phyloP scores from a whole-genome alignment of 2,797 vertebrate genomes.

The Eutrigla gurnardus region DNA sequence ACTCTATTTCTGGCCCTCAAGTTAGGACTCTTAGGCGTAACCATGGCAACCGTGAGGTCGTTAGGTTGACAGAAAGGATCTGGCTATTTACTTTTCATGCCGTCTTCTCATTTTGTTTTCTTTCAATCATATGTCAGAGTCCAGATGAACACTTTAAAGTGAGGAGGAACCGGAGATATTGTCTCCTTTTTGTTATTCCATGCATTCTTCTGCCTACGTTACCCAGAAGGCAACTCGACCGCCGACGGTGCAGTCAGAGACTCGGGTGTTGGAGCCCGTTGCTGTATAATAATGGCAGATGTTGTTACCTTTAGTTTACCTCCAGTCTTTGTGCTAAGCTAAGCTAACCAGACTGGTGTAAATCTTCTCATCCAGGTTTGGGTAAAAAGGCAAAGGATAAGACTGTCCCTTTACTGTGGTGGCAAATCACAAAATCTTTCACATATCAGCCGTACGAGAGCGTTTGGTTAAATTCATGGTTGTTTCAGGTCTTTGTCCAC shows the following conservation, averaged over 20 bases:
- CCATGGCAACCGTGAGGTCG: not conserved
- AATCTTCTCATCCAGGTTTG: not conserved
- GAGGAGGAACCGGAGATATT: not conserved
- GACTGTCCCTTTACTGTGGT: not conserved
- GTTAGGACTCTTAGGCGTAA: not conserved
- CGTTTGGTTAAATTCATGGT: constrained; percentile 11
- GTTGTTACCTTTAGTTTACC: not conserved
- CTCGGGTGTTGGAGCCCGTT: not conserved
- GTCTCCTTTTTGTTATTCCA: not conserved
- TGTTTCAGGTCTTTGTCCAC: constrained; percentile 27
- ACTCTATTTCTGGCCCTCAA: not conserved
- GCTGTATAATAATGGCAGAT: not conserved
- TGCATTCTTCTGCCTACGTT: not conserved
- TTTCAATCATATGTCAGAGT: not conserved
- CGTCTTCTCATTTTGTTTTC: not conserved
- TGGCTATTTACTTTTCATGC: not conserved
- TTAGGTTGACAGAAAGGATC: not conserved
- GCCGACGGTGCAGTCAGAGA: not conserved
- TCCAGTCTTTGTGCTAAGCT: not conserved
- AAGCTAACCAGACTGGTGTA: not conserved
- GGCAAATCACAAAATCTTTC: not conserved
- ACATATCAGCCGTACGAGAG: not conserved
- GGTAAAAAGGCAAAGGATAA: not conserved
- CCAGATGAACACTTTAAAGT: not conserved
- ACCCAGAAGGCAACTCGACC: not conserved